Percentiles rank a stretch among this genome's conserved stretches.
phyloP scores from a whole-genome alignment of 2,888 invertebrate genomes.

The Carabus problematicus region DNA sequence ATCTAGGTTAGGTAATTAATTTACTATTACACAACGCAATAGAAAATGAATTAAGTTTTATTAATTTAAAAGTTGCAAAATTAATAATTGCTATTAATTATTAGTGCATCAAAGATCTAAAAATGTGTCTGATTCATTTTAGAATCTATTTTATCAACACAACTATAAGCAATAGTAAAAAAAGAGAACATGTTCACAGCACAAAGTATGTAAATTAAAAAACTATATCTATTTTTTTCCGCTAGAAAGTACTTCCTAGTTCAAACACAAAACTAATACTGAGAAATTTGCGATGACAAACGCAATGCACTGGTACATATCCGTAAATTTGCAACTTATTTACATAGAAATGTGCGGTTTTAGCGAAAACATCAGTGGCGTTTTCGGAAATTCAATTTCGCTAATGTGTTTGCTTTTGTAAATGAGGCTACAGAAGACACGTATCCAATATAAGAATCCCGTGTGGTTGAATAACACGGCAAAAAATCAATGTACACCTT shows the following conservation, averaged over 20 bases:
- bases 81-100: no score
- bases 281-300: slow-evolving; percentile 8
- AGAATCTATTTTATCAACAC: no score
- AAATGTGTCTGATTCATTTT: no score
- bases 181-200: background rate
- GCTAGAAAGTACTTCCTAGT: no score
- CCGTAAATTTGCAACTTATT: slow-evolving; percentile 31
- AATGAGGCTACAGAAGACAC: slow-evolving; percentile 39
- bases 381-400: slow-evolving; percentile 39
- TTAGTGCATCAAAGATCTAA: no score
- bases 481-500: slow-evolving; percentile 23
- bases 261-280: background rate
- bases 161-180: background rate
- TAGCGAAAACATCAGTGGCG: slow-evolving; percentile 26
- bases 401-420: slow-evolving; percentile 40
- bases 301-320: slow-evolving; percentile 7
- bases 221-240: no score
- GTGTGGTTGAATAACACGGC: slow-evolving; percentile 35
- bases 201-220: no score
- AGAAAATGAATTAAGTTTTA: no score
- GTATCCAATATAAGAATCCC: slow-evolving; percentile 36
- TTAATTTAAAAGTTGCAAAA: no score
- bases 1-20: no score
- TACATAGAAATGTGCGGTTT: slow-evolving; percentile 34
- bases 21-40: no score